Conservation (phyloP, 1,140 invertebrate species). For the Cheumatopsyche charites region DNA sequence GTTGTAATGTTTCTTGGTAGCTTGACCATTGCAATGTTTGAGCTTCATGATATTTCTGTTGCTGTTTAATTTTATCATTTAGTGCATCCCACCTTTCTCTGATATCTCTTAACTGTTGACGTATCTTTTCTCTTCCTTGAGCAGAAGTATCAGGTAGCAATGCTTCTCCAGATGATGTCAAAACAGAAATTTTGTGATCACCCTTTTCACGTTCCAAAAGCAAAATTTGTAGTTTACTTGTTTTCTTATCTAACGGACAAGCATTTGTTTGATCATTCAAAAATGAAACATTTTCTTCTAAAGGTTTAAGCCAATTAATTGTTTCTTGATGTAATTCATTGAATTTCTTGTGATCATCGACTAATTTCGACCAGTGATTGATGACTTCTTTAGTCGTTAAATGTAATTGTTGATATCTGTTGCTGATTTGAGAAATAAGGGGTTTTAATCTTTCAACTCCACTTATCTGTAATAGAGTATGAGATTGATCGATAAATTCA, state of each 20-base stretch:
- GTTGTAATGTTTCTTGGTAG: conserved; percentile 84
- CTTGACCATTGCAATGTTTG: conserved; percentile 83
- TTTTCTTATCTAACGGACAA: conserved; percentile 60
- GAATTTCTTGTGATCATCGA: conserved; percentile 84
- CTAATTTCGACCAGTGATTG: conserved; percentile 83
- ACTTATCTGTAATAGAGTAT: conserved; percentile 82
- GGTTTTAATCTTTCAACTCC: conserved; percentile 86
- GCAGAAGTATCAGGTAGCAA: conserved; percentile 90
- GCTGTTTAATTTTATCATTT: conserved; percentile 76
- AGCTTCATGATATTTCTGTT: conserved; percentile 84
- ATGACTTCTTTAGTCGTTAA: conserved; percentile 87
- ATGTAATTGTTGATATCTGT: conserved; percentile 84
- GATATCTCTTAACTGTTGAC: conserved; percentile 77
- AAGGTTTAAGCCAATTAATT: conserved; percentile 75
- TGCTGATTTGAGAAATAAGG: conserved; percentile 87
- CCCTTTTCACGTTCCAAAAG: conserved; percentile 83
- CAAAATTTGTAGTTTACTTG: conserved; percentile 73
- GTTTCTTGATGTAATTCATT: conserved; percentile 77
- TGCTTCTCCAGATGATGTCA: conserved; percentile 81
- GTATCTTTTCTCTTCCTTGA: conserved; percentile 84
- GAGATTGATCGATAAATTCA: conserved; percentile 88
- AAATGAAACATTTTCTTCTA: conserved; percentile 76
- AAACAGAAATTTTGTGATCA: conserved; percentile 72
- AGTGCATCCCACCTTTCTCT: conserved; percentile 86
- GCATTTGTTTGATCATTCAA: conserved; percentile 67